These are phyloP conservation scores for Lasioglossum oenotherae DNA, from an alignment of 2,888 invertebrate species.

Conservation along the genomic window DNA sequence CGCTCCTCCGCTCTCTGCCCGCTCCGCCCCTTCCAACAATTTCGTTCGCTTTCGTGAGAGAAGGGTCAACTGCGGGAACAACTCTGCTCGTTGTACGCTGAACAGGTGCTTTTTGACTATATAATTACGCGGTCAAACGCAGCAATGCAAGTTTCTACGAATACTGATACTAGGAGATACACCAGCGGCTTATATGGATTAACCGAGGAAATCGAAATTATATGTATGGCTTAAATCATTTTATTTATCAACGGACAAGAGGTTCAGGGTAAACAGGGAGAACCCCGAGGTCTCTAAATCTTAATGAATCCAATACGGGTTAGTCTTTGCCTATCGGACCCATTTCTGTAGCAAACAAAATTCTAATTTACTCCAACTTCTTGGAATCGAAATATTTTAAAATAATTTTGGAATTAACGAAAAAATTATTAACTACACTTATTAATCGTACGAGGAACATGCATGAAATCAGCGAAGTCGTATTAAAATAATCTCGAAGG, in stretches of 20 bases:
- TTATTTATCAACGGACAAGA: not conserved
- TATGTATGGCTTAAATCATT: not conserved
- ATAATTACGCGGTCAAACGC: constrained; percentile 34
- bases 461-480: not conserved
- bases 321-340: too few relatives aligned
- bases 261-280: too few relatives aligned
- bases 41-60: constrained; percentile 38
- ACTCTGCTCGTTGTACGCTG: constrained; percentile 51
- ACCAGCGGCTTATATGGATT: not conserved
- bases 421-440: not conserved
- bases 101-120: constrained; percentile 21
- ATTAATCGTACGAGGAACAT: not conserved
- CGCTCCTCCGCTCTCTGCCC: not conserved
- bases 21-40: not conserved
- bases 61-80: constrained; percentile 53
- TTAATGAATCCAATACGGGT: too few relatives aligned
- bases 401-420: not conserved
- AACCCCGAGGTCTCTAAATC: too few relatives aligned
- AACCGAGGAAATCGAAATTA: not conserved
- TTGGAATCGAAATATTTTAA: not conserved
- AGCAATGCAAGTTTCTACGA: not conserved
- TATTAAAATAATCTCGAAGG: not conserved
- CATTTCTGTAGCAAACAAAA: not conserved
- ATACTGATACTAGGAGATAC: not conserved
- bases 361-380: not conserved